Base-by-base conservation (phyloP, 2,888 invertebrate genomes). In the Pristionchus fissidentatus region DNA sequence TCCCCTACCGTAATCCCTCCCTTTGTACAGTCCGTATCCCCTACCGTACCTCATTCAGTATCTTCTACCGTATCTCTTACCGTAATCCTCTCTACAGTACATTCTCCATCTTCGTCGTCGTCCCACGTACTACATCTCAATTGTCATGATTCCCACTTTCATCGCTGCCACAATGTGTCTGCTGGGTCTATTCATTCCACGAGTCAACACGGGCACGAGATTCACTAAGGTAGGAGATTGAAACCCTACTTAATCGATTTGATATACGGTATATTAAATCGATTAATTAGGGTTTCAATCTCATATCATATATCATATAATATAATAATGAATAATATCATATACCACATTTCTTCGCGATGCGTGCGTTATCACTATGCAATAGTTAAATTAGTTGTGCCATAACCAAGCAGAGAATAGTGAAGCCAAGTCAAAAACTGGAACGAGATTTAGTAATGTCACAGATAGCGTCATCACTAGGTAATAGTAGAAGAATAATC, bases 91-190 rank as follows among this genome's bases (percentile, higher is more conserved):
- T 62, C 38, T 77, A 29, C 79, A 79, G 79, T 81, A 81, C 46
- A 62, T 62, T 1, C 32, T 83, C 26, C 35, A 55, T 19, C 41
- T 83, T 5, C 35, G n/a, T 26, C 83, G 83, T 35, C 70, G 83
- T 55, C 55, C 83, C 1, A 70, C 83, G 15, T 83, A 83, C 73
- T 83, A 83, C 73, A 41, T 83, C 38, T 41, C 55, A 1, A 41
- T 83, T 8, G 43, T 83, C 46, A 49, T 73, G 38, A 66, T 83
- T 73, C 83, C 83, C 3, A 83, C 70, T 1, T 83, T 83, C 19
- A 70, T 83, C 52, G 52, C 83, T 7, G 83, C 83, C 3, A 70
- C 55, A 4, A 60, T 83, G 52, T 83, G 83, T 26, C 70, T 83
- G 26, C 13, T 83, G 8, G 83, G 83, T 35, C 26, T 83, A 35